These are phyloP conservation scores for Calidris pugnax DNA, from an alignment of 2,113 vertebrate species.

Conservation along the genomic window DNA sequence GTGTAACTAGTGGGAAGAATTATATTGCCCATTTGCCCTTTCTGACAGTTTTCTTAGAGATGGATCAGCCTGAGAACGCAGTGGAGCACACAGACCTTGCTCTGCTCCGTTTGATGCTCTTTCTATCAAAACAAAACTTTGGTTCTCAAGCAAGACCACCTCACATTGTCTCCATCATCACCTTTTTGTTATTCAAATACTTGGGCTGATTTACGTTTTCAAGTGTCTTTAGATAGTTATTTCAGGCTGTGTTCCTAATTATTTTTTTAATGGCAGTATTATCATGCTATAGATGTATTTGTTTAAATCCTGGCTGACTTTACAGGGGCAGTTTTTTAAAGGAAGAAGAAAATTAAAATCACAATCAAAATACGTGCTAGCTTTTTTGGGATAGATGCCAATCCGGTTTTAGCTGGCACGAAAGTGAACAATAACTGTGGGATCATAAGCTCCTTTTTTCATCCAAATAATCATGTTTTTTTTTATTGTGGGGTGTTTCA, in stretches of 20 bases:
- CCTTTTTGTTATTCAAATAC: not conserved
- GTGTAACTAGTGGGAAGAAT: not conserved
- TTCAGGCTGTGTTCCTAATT: conserved; percentile 47
- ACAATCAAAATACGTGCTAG: not conserved
- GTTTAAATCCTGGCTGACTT: conserved; percentile 71
- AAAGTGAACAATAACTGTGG: not conserved
- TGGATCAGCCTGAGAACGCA: not conserved
- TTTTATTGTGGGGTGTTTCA: not conserved
- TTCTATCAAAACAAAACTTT: not conserved
- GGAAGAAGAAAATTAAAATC: conserved; percentile 42
- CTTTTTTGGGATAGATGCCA: conserved; percentile 36
- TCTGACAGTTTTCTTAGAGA: not conserved
- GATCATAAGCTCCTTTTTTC: not conserved
- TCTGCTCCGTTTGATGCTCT: not conserved
- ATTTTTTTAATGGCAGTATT: conserved; percentile 31
- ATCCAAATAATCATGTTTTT: accelerated
- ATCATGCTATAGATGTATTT: conserved; percentile 52
- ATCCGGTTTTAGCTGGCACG: not conserved
- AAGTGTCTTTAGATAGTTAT: conserved; percentile 34
- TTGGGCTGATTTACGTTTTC: conserved; percentile 38
- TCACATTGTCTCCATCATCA: conserved; percentile 5
- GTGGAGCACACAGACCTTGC: not conserved
- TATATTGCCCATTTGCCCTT: not conserved
- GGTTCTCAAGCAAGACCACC: not conserved
- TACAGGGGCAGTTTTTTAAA: conserved; percentile 17